phyloP scores from a whole-genome alignment of 92 coral and sea anemone genomes.

The Palythoa caribaeorum region DNA sequence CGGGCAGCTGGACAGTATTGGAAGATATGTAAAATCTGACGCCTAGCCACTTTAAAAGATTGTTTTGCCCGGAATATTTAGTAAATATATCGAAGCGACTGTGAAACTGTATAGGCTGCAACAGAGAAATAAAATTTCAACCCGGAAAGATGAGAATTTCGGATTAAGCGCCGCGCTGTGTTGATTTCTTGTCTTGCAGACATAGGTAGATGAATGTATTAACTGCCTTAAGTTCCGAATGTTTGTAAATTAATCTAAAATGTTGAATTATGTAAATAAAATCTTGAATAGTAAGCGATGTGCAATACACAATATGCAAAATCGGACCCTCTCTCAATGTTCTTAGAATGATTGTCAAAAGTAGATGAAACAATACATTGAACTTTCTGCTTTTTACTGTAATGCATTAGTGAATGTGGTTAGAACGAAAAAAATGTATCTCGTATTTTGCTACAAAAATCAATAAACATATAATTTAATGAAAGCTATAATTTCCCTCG shows the following conservation, averaged over 20 bases:
- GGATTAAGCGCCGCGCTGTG: not conserved
- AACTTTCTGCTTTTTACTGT: not conserved
- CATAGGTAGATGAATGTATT: constrained; percentile 11
- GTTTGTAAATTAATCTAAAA: constrained; percentile 45
- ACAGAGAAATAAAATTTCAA: not conserved
- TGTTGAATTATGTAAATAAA: constrained; percentile 32
- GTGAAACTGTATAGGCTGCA: not conserved
- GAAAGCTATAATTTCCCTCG: not conserved
- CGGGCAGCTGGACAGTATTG: not conserved
- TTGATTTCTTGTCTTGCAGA: not conserved
- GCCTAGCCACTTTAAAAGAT: constrained; percentile 15
- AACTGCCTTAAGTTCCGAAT: constrained; percentile 17
- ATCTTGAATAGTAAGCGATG: constrained; percentile 40
- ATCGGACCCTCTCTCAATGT: not conserved
- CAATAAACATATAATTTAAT: constrained; percentile 17
- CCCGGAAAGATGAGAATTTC: constrained; percentile 3
- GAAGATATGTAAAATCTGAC: constrained; percentile 12
- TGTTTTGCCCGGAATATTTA: not conserved
- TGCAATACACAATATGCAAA: constrained; percentile 44
- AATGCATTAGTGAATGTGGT: not conserved
- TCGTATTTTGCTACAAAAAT: constrained; percentile 42
- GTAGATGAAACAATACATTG: not conserved
- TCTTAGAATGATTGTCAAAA: constrained; percentile 9
- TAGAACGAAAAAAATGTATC: not conserved
- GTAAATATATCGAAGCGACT: not conserved